Base-by-base conservation (phyloP, 2,888 invertebrate genomes). In the Biston stratarius region DNA sequence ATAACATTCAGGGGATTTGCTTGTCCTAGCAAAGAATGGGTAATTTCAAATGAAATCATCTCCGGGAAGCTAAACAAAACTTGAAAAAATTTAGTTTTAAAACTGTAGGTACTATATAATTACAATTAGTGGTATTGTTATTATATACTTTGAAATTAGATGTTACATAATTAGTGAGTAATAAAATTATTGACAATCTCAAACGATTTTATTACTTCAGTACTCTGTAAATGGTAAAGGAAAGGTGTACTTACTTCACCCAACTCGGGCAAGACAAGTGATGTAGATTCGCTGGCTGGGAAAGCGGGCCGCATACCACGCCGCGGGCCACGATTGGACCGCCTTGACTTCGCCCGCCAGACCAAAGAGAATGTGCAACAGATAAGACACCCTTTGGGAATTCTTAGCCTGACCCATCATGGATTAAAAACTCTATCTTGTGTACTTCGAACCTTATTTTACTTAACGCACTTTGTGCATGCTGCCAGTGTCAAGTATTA, bases 301-400 rank as follows among this genome's bases (percentile, higher is more conserved):
- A 93, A 92, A 92, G 89, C 88, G 86, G 90, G 86, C 90, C 89
- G 92, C 93, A 93, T 93, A 89, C 93, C 93, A 72, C 83, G 82
- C 79, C 77, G 77, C 75, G 85, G 73, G 78, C 76, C 70, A 83
- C 84, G 75, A 92, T 92, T 91, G 91, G 92, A 75, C 81, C 81
- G 82, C 77, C 72, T 78, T 72, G 74, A 77, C 76, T 77, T 78
- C 61, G 72, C 77, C 83, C 77, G 79, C 78, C 81, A 72, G 64
- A 62, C 74, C 88, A 88, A 85, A 90, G 88, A 86, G 73, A 78
- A 80, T 73, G 44, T 44, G 60, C 55, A 44, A 57, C 70, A 74
- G 73, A 73, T 60, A 47, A 40, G 72, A 69, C 65, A 64, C 53
- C 64, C 52, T 49, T 0, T 24, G 8, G 14, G 6, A 53, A 34